A percentile compares a stretch with the other conserved stretches of the same genome.
Conservation (phyloP, 2,113 vertebrate genomes). For the Campylorhamphus procurvoides region DNA sequence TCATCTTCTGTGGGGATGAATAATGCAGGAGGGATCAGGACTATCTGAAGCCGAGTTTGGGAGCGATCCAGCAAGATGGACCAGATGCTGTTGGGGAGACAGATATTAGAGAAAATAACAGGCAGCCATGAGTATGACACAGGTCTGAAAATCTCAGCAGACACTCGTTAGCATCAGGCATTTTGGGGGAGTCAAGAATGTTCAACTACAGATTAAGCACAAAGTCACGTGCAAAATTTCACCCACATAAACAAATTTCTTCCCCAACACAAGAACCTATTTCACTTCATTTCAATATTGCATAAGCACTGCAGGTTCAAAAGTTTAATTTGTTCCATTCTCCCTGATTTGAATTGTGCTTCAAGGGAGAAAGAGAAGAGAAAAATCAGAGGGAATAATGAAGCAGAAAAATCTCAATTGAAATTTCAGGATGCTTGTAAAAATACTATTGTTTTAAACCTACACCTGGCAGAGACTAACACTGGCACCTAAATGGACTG, state of each 20-base stretch:
- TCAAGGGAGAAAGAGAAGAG: conserved; percentile 20
- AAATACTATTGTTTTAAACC: background rate
- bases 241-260: conserved; percentile 29
- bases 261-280: background rate
- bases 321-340: conserved; percentile 50
- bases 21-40: conserved; percentile 80
- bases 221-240: conserved; percentile 23
- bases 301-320: conserved; percentile 51
- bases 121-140: background rate
- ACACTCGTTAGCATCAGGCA: background rate
- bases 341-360: background rate
- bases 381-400: conserved; percentile 5
- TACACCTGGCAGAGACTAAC: background rate
- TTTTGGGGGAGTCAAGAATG: background rate
- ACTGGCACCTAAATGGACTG: background rate
- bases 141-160: background rate
- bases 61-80: conserved; percentile 82
- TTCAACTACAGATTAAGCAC: background rate
- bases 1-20: conserved; percentile 83
- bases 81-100: conserved; percentile 78
- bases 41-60: conserved; percentile 83
- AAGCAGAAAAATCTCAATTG: background rate
- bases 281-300: conserved; percentile 41
- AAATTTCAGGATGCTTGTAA: background rate
- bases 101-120: conserved; percentile 58